These are phyloP conservation scores for Tanaodytes sp. DNA, from an alignment of 2,888 invertebrate genomes.

Conservation along the genomic window DNA sequence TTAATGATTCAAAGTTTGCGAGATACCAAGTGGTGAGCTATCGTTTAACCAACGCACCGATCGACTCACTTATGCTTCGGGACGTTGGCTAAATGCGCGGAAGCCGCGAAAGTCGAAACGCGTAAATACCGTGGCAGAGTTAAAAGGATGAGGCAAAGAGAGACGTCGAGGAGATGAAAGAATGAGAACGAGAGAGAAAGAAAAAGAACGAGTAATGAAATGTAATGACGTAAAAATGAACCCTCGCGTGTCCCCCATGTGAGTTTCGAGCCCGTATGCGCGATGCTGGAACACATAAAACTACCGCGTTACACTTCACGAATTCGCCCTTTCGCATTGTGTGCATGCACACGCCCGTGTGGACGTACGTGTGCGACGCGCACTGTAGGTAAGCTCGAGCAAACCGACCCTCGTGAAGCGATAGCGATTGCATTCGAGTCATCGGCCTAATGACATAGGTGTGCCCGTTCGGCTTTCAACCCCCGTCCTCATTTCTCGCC, in stretches of 20 bases:
- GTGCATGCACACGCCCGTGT: slow-evolving; percentile 21
- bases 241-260: slow-evolving; percentile 51
- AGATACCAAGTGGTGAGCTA: no score
- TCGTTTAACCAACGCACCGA: no score
- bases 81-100: slow-evolving; percentile 18
- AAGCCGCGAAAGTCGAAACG: slow-evolving; percentile 43
- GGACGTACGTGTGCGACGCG: slow-evolving; percentile 31
- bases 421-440: slow-evolving; percentile 61
- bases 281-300: slow-evolving; percentile 52
- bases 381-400: slow-evolving; percentile 48
- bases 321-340: slow-evolving; percentile 26
- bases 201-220: slow-evolving; percentile 60
- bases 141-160: slow-evolving; percentile 27
- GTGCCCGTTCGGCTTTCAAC: slow-evolving; percentile 57
- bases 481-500: slow-evolving; percentile 45
- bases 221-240: slow-evolving; percentile 66
- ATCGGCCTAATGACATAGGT: slow-evolving; percentile 66
- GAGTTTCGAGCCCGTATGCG: slow-evolving; percentile 53
- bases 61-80: no score
- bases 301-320: slow-evolving; percentile 49
- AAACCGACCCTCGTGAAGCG: slow-evolving; percentile 59
- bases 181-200: no score
- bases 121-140: slow-evolving; percentile 41
- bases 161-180: slow-evolving; percentile 6
- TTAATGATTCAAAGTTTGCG: no score